Conservation (phyloP, 1,140 invertebrate species). For the Andricus grossulariae region DNA sequence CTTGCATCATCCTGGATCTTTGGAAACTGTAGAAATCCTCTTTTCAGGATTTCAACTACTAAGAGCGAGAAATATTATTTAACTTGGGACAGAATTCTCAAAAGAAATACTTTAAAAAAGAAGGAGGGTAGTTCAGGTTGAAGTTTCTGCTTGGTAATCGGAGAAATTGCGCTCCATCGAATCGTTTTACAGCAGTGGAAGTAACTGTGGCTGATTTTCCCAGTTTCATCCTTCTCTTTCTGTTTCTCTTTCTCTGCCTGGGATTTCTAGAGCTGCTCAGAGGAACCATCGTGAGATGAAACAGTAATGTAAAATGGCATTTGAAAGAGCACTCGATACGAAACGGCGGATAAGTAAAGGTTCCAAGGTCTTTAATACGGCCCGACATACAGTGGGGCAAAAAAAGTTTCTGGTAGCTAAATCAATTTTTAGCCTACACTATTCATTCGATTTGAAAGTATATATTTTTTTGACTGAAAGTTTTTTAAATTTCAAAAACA, state of each 20-base stretch:
- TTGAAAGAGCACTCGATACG: slow-evolving; percentile 5
- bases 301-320: slow-evolving; percentile 26
- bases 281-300: slow-evolving; percentile 26
- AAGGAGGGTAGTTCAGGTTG: not conserved
- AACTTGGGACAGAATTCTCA: no score
- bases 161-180: slow-evolving; percentile 17
- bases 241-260: not conserved
- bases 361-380: slow-evolving; percentile 12
- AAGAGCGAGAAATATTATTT: no score
- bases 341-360: not conserved
- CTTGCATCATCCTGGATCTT: no score
- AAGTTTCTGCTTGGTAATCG: slow-evolving; percentile 2
- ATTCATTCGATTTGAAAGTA: no score
- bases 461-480: no score
- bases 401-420: no score
- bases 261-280: not conserved
- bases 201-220: slow-evolving; percentile 20
- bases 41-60: no score
- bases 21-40: no score
- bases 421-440: no score
- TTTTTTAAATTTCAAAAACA: no score
- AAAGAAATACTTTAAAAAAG: no score
- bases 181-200: slow-evolving; percentile 15
- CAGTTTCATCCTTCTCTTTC: not conserved
- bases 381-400: not conserved